Evolutionary conservation across 2,888 invertebrate species (phyloP), one percentile per base, ranked within the genome.

Genomic region (Nomada ruficornis): DNA sequence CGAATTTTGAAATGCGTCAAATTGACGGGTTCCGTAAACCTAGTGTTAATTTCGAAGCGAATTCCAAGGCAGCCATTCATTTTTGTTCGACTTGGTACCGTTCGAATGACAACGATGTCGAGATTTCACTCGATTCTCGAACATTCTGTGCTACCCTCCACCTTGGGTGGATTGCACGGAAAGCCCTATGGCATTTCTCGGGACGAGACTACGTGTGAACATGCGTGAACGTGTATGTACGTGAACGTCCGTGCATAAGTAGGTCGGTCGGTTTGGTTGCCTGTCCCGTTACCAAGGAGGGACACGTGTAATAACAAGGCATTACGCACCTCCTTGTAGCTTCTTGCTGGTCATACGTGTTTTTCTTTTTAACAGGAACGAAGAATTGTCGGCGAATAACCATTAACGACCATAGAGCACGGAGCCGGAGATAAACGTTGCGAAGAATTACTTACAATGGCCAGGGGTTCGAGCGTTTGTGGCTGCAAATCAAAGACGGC

Each of bases 241-340:
- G 84, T 77, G 87, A 80, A 86, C 81, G 89, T 84, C 86, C 86
- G 85, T 86, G 87, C 89, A 90, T 91, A 91, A 91, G 91, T 91
- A 91, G 91, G 91, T 87, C 91, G 90, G 76, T 90, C 80, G 84
- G 87, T 86, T 88, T 88, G 88, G 88, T 89, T 85, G 86, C 84
- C 84, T 90, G 90, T 90, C 90, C 91, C 91, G 91, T 91, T 91
- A 91, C 86, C 87, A 71, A 86, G 86, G 86, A 87, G 90, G 87
- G 90, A 91, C 90, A 90, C 90, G 90, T 90, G 88, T 91, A 90
- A 90, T 91, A 91, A 91, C 86, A 89, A 90, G 88, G 88, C 86
- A 91, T 91, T 89, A 90, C 88, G 88, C 81, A 64, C 75, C 79
- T 76, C 77, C 64, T 73, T 72, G 79, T 80, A 80, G 83, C 67